Base-by-base conservation (phyloP, 1,140 invertebrate species). In the Drosophila erecta region DNA sequence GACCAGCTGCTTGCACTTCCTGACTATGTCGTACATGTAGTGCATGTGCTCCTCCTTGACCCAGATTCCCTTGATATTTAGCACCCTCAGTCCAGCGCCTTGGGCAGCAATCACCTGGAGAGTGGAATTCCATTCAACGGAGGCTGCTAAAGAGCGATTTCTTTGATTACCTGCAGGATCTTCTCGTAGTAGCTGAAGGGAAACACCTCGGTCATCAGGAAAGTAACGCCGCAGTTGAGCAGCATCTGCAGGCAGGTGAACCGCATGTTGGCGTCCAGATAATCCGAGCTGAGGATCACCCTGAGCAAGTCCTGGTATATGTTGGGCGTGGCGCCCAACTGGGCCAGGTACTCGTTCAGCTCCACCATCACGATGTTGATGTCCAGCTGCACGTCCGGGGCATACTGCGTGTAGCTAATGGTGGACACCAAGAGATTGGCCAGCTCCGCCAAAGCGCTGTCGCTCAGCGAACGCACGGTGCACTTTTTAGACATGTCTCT, bases 1-100 rank as follows among this genome's bases (percentile, higher is more conserved):
- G 17, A 94, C 94, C 49, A 95, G 90, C 71, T 94, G 91, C 22
- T 89, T 92, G 58, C 94, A 92, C 38, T 94, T 94, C 56, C 93
- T 92, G 4, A 95, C 93, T 30, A 95, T 90, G 4, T 94, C 92
- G 61, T 94, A 94, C 90, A 95, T 93, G n/a, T 95, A 92, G 49
- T 93, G 86, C 71, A 95, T 93, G 69, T 94, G 94, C 54, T 95
- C 95, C 57, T 95, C 94, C 91, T 94, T 94, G 22, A 95, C 94
- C 95, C 95, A 95, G 38, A 96, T 94, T 22, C 95, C 95, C 93
- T 95, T 95, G 58, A 95, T 92, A 92, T 95, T 94, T 20, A 95
- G 91, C 27, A 94, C 93, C 47, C 94, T 93, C 71, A 95, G 47
- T 38, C 94, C 93, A 3, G 92, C 92, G 10, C 95, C 95, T 90